These are phyloP conservation scores for Euwallacea similis DNA, from an alignment of 1,140 invertebrate species.

Conservation along the genomic window DNA sequence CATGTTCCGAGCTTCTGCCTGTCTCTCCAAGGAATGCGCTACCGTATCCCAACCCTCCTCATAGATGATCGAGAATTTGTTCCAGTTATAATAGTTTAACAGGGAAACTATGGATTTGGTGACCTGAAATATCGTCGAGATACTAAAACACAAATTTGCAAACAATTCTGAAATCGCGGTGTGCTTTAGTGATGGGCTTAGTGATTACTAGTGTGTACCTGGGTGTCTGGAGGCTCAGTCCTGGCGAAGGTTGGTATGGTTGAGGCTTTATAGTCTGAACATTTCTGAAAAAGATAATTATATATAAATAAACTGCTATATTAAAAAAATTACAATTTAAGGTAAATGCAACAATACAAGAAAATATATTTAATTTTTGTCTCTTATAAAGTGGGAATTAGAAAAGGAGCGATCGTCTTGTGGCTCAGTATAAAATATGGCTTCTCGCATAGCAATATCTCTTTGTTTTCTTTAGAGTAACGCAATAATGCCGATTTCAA, in stretches of 20 bases:
- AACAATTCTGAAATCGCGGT: constrained; percentile 1
- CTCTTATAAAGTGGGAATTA: too few species aligned
- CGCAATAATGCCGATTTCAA: too few species aligned
- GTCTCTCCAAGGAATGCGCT: constrained; percentile 70
- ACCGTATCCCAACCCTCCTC: constrained; percentile 80
- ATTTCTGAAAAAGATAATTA: constrained; percentile 79
- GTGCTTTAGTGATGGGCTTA: background rate
- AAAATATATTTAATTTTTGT: background rate
- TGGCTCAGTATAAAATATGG: too few species aligned
- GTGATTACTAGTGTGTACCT: constrained; percentile 59
- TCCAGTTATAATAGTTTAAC: constrained; percentile 88
- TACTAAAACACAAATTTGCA: constrained; percentile 33
- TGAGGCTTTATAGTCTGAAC: constrained; percentile 85
- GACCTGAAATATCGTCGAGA: constrained; percentile 62
- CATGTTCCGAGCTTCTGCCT: constrained; percentile 71
- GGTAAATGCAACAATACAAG: background rate
- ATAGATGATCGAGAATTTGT: constrained; percentile 90
- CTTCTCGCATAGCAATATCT: too few species aligned
- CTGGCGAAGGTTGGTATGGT: constrained; percentile 88
- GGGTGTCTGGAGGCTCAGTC: constrained; percentile 90
- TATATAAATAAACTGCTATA: background rate
- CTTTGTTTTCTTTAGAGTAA: too few species aligned
- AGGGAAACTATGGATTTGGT: constrained; percentile 91
- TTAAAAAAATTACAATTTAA: background rate
- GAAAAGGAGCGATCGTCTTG: too few species aligned